phyloP scores from a whole-genome alignment of 2,888 invertebrate species.

The Tanypteryx hageni region DNA sequence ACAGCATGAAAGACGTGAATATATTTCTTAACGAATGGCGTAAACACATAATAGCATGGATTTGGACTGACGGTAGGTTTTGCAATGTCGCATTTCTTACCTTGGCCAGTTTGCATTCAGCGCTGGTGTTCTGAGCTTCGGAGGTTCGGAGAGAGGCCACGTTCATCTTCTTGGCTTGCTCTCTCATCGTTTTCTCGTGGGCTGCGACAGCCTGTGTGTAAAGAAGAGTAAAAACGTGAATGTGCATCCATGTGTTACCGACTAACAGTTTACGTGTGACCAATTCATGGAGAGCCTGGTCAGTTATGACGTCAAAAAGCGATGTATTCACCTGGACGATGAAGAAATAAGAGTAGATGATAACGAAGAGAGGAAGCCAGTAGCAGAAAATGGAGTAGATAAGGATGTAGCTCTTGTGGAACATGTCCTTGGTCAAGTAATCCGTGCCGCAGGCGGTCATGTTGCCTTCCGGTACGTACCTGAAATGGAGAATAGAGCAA shows the following conservation, averaged over 20 bases:
- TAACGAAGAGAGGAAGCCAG: conserved; percentile 85
- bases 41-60: neutral
- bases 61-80: neutral
- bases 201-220: conserved; percentile 70
- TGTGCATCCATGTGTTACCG: neutral
- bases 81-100: conserved; percentile 42
- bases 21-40: neutral
- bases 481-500: conserved; percentile 71
- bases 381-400: conserved; percentile 88
- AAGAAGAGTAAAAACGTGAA: neutral
- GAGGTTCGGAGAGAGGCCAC: conserved; percentile 71
- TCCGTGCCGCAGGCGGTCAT: conserved; percentile 96
- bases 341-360: conserved; percentile 92
- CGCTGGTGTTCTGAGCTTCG: conserved; percentile 69
- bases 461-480: conserved; percentile 95
- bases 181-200: conserved; percentile 72
- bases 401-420: conserved; percentile 88
- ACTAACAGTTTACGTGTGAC: neutral
- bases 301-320: neutral
- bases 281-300: neutral
- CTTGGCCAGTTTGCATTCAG: conserved; percentile 70
- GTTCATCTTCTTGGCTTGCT: conserved; percentile 73
- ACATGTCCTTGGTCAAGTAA: conserved; percentile 86
- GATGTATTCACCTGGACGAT: conserved; percentile 81
- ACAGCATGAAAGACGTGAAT: no score